Conservation (phyloP, 2,113 vertebrate genomes). For the Zeus faber region DNA sequence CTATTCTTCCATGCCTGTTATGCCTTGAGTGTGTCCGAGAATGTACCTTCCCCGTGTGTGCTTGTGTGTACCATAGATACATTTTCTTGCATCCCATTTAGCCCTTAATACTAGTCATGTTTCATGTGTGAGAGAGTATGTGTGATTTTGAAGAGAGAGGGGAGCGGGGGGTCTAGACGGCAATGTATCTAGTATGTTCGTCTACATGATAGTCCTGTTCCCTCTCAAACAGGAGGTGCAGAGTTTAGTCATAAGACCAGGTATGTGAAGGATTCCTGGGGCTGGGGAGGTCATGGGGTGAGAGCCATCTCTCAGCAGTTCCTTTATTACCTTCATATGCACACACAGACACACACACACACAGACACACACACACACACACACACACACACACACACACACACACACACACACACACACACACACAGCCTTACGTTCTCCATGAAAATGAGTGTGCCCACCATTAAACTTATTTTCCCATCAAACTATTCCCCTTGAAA, state of each 20-base stretch:
- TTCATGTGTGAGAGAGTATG: background rate
- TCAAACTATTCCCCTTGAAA: no score
- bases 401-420: background rate
- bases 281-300: slow-evolving; percentile 52
- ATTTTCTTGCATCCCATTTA: background rate
- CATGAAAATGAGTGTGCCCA: no score
- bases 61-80: no score
- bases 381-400: slow-evolving; percentile 16
- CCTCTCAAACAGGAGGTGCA: slow-evolving; percentile 39
- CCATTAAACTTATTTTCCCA: no score
- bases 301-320: slow-evolving; percentile 69
- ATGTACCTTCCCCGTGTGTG: no score
- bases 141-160: background rate
- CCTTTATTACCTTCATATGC: slow-evolving; percentile 63
- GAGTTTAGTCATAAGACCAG: slow-evolving; percentile 45
- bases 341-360: slow-evolving; percentile 23
- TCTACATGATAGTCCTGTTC: slow-evolving; percentile 38
- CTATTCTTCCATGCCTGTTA: no score
- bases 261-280: slow-evolving; percentile 56
- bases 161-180: slow-evolving; percentile 7
- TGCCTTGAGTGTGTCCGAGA: no score
- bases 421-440: no score
- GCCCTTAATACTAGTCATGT: background rate
- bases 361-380: slow-evolving; percentile 9
- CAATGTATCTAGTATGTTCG: slow-evolving; percentile 24